Conservation (phyloP, 2,113 vertebrate genomes). For the Engystomops pustulosus region DNA sequence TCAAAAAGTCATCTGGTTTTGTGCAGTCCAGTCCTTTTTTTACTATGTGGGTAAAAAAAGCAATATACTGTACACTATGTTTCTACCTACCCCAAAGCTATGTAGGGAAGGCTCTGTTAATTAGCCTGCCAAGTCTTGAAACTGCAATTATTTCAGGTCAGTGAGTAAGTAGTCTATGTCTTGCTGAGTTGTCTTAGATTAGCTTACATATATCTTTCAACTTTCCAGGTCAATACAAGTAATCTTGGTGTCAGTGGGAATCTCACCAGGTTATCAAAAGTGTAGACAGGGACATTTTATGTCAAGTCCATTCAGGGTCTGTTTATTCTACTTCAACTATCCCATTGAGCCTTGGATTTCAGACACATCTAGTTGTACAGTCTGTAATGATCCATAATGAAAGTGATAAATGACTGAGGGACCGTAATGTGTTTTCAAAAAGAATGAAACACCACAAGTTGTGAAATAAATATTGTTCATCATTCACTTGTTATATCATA, state of each 20-base stretch:
- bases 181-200: constrained; percentile 55
- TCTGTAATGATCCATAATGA: constrained; percentile 19
- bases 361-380: constrained; percentile 36
- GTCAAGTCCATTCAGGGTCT: constrained; percentile 47
- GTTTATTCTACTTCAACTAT: constrained; percentile 47
- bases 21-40: not conserved
- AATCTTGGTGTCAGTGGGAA: constrained; percentile 54
- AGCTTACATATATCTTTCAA: constrained; percentile 48
- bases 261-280: constrained; percentile 51
- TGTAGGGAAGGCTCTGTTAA: constrained; percentile 43
- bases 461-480: not conserved
- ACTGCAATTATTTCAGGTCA: constrained; percentile 61
- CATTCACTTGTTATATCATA: not conserved
- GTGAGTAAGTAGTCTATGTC: constrained; percentile 52
- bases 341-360: constrained; percentile 32
- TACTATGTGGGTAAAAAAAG: constrained; percentile 34
- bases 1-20: not conserved
- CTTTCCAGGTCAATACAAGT: constrained; percentile 63
- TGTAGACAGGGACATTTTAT: constrained; percentile 53
- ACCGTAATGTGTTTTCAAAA: constrained; percentile 14
- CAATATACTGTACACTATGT: constrained; percentile 32
- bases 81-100: constrained; percentile 34
- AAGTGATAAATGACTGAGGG: constrained; percentile 6
- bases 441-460: not conserved
- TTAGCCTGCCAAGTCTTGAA: constrained; percentile 59